A percentile compares a stretch with the other conserved stretches of the same genome.
Conservation (phyloP, 1,140 invertebrate genomes). For the Drosophila virilis region DNA sequence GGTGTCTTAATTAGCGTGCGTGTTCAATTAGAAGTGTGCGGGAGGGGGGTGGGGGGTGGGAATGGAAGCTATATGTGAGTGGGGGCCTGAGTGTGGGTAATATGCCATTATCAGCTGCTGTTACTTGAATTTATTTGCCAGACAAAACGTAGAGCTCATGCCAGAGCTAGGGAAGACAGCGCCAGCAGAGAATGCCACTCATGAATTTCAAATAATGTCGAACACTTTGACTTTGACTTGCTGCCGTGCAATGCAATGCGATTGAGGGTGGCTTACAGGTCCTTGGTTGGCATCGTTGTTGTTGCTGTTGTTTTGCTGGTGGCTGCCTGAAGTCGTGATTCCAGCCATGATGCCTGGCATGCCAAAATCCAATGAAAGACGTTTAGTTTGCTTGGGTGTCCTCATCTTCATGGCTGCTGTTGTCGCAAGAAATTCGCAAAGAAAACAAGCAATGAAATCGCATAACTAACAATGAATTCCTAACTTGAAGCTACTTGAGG, state of each 20-base stretch:
- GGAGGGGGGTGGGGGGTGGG: background rate
- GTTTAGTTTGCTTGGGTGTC: slow-evolving; percentile 71
- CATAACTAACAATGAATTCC: slow-evolving; percentile 83
- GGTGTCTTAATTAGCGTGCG: slow-evolving; percentile 80
- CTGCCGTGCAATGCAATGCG: slow-evolving; percentile 68
- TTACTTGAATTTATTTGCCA: slow-evolving; percentile 75
- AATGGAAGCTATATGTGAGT: background rate
- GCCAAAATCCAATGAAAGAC: slow-evolving; percentile 82
- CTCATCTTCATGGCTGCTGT: slow-evolving; percentile 36
- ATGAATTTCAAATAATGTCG: slow-evolving; percentile 83
- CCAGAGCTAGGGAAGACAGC: slow-evolving; percentile 25
- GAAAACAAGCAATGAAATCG: slow-evolving; percentile 83
- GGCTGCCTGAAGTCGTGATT: slow-evolving; percentile 64
- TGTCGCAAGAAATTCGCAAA: slow-evolving; percentile 73
- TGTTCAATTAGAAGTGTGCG: slow-evolving; percentile 72
- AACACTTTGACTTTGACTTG: slow-evolving; percentile 81
- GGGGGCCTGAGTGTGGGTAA: slow-evolving; percentile 39
- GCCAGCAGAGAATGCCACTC: slow-evolving; percentile 66
- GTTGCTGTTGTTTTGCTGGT: slow-evolving; percentile 19
- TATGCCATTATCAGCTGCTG: slow-evolving; percentile 79
- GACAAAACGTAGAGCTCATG: slow-evolving; percentile 35
- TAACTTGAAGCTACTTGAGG: slow-evolving; percentile 80
- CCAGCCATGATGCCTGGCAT: slow-evolving; percentile 71
- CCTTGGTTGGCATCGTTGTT: slow-evolving; percentile 25
- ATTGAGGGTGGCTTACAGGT: slow-evolving; percentile 46